Evolutionary conservation across 2,797 vertebrate genomes (phyloP).

Genomic region (Clarias pachynema): DNA sequence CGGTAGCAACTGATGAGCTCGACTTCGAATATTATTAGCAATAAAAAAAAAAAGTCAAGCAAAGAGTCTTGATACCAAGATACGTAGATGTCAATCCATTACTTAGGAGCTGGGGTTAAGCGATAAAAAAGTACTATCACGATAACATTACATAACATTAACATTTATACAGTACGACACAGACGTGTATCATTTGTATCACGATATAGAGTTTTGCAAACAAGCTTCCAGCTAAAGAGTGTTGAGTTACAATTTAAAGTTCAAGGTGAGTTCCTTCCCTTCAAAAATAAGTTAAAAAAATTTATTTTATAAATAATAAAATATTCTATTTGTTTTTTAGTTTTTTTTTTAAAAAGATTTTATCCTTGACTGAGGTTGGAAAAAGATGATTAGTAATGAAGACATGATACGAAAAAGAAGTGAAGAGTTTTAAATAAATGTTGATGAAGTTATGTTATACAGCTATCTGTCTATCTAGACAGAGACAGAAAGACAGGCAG

Average conservation of each 20-base stretch:
- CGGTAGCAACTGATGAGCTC: too few relatives aligned
- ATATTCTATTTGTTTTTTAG: neutral
- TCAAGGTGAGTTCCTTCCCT: neutral
- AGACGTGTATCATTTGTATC: neutral
- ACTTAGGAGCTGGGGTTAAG: neutral
- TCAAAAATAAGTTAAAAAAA: too few relatives aligned
- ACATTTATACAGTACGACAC: too few relatives aligned
- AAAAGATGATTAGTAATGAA: neutral
- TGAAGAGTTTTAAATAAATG: too few relatives aligned
- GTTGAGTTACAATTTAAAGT: neutral
- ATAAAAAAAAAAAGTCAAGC: neutral
- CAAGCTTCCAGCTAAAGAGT: neutral
- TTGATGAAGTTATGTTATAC: too few relatives aligned
- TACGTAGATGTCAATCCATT: neutral
- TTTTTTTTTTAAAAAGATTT: neutral
- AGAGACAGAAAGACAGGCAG: too few relatives aligned
- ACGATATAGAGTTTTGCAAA: neutral
- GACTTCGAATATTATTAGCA: neutral
- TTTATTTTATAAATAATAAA: too few relatives aligned
- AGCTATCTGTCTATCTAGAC: too few relatives aligned
- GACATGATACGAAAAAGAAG: neutral
- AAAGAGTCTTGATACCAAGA: neutral
- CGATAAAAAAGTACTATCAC: neutral
- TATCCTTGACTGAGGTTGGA: neutral
- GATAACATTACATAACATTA: too few relatives aligned